phyloP scores from a whole-genome alignment of 2,113 vertebrate species.

The Catharus fuscescens region DNA sequence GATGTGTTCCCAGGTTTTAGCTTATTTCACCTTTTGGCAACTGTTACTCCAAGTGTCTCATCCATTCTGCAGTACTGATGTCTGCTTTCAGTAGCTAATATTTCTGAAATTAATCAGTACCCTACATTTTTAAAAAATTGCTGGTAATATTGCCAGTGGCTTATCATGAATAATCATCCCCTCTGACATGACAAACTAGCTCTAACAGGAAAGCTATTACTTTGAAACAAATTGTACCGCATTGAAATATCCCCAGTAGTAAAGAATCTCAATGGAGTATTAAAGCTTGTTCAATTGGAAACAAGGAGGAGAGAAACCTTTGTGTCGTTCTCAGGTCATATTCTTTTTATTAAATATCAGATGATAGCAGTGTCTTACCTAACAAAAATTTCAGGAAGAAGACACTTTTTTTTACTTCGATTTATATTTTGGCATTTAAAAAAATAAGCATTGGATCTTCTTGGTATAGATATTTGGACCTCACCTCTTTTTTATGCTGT shows the following conservation, averaged over 20 bases:
- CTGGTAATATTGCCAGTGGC: neutral
- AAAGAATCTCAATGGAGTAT: neutral
- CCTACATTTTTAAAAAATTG: neutral
- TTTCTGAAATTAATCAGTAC: conserved; percentile 31
- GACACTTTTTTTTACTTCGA: fast-evolving
- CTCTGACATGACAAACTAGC: conserved; percentile 4
- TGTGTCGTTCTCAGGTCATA: neutral
- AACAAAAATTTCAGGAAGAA: neutral
- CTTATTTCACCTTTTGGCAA: conserved; percentile 17
- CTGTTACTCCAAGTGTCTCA: neutral
- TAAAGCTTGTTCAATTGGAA: neutral
- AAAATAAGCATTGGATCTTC: neutral
- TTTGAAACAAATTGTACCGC: conserved; percentile 9
- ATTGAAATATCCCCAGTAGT: neutral
- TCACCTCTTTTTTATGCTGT: neutral
- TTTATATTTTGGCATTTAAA: neutral
- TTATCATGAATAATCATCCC: conserved; percentile 6
- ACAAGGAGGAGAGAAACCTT: neutral
- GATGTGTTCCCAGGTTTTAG: neutral
- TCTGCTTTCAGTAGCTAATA: conserved; percentile 13
- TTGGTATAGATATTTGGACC: neutral
- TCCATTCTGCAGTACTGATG: neutral
- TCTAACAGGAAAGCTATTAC: conserved; percentile 9
- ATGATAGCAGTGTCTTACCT: neutral
- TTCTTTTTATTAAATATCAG: neutral